A percentile compares a stretch with the other conserved stretches of the same genome.
Conservation (phyloP, 2,888 invertebrate genomes). For the Orchestes rusci region DNA sequence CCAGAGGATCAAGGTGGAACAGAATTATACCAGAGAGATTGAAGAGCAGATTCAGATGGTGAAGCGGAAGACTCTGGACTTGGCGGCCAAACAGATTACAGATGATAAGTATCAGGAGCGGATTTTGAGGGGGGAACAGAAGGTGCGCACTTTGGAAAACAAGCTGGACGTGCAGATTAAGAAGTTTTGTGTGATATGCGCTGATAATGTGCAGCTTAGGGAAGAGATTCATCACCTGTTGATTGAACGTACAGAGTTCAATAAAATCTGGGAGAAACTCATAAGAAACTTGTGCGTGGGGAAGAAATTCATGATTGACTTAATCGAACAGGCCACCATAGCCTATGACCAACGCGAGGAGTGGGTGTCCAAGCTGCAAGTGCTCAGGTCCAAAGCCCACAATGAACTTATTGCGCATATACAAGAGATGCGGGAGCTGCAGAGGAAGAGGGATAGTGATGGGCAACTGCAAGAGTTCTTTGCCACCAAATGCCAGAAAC, state of each 20-base stretch:
- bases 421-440: conserved; percentile 79
- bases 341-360: conserved; percentile 86
- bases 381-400: conserved; percentile 60
- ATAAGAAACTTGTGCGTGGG: conserved; percentile 68
- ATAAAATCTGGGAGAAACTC: conserved; percentile 70
- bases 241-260: conserved; percentile 72
- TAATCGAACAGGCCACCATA: conserved; percentile 84
- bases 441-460: conserved; percentile 78
- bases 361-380: conserved; percentile 70
- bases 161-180: conserved; percentile 65
- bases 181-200: conserved; percentile 66
- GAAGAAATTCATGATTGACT: conserved; percentile 74
- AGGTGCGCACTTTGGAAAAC: conserved; percentile 65
- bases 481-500: conserved; percentile 73
- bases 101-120: conserved; percentile 47
- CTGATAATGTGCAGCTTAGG: conserved; percentile 64
- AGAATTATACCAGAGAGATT: conserved; percentile 43
- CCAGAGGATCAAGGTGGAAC: conserved; percentile 38
- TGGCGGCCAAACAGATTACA: conserved; percentile 35
- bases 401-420: conserved; percentile 61
- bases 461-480: conserved; percentile 79
- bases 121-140: conserved; percentile 46
- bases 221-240: conserved; percentile 74
- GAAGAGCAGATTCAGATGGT: conserved; percentile 45
- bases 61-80: conserved; percentile 27